Percentiles rank a stretch among this genome's conserved stretches.
These are phyloP conservation scores for Zosterops japonicus DNA, from an alignment of 2,113 vertebrate genomes.

Conservation along the genomic window DNA sequence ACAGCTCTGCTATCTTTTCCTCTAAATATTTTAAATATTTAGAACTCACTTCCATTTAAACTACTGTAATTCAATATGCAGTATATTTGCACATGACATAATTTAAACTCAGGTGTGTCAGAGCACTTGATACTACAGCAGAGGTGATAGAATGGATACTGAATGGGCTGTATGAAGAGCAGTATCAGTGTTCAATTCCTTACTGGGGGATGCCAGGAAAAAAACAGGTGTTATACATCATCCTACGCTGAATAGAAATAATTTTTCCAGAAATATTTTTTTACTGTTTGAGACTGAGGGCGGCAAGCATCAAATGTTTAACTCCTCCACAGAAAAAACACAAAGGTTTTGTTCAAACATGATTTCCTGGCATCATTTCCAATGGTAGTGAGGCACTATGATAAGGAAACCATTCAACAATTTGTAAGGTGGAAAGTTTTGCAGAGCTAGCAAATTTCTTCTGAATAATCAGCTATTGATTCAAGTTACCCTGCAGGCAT, in stretches of 20 bases:
- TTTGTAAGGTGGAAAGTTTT: conserved; percentile 48
- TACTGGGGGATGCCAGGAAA: background rate
- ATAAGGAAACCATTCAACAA: conserved; percentile 70
- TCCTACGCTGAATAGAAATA: background rate
- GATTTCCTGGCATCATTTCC: conserved; percentile 30
- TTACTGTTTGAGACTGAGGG: background rate
- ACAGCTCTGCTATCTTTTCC: background rate
- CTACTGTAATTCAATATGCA: background rate
- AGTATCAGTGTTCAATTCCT: background rate
- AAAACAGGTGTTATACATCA: background rate
- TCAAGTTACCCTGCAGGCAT: conserved; percentile 34
- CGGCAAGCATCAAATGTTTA: background rate
- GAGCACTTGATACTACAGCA: background rate
- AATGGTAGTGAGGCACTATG: conserved; percentile 1
- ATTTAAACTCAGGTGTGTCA: background rate
- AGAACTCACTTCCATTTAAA: background rate
- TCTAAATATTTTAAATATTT: background rate
- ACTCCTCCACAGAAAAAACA: conserved; percentile 32
- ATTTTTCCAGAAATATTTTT: background rate
- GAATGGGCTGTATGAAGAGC: background rate
- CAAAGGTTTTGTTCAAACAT: conserved; percentile 62
- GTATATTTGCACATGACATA: background rate
- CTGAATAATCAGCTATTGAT: conserved; percentile 50
- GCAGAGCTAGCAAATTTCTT: conserved; percentile 54
- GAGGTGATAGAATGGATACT: background rate